Evolutionary conservation across 2,113 vertebrate genomes (phyloP), one percentile per base, ranked within the genome.

Genomic region (Myotis davidii): DNA sequence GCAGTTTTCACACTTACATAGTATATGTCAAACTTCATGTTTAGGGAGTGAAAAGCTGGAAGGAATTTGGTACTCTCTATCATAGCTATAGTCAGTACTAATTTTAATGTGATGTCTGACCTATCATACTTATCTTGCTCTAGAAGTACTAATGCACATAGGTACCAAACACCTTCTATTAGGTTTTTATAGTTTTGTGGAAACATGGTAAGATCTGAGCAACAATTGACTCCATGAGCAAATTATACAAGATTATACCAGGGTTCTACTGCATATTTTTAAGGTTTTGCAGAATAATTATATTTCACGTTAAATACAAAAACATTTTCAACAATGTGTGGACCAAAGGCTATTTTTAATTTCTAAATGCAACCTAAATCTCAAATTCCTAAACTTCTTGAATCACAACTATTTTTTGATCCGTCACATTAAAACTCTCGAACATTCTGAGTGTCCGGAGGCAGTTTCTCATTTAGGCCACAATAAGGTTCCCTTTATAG

Each of bases 51-150:
- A 85, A 69, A 82, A 61, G 4, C 17, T 76, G 45, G 65, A 79
- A 67, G 77, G 9, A 70, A 45, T 73, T 73, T 34, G n/a, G 9
- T 74, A 21, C 2, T 54, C 13, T 65, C n/a, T 17, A 16, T 85
- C 12, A 48, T 77, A 69, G 61, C 56, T n/a, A 54, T 13, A 74
- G 39, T 90, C 50, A 83, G 9, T 85, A 32, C 56, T 85, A 67
- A 95, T 85, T 45, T 94, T 81, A 79, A 34, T 91, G 29, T 83
- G 83, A 50, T 76, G 27, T 9, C 52, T 74, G 89, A 6, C 64
- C 39, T 50, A 85, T 5, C 1, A 21, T 23, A 78, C 0, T 88
- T 81, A 3, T 70, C 7, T 78, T 94, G 18, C 67, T 91, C 13
- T 37, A 79, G 56, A 89, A 56, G 6, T 54, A 17, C 2, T 37